phyloP scores from a whole-genome alignment of 2,888 invertebrate genomes.

The Caenorhabditis virilis region DNA sequence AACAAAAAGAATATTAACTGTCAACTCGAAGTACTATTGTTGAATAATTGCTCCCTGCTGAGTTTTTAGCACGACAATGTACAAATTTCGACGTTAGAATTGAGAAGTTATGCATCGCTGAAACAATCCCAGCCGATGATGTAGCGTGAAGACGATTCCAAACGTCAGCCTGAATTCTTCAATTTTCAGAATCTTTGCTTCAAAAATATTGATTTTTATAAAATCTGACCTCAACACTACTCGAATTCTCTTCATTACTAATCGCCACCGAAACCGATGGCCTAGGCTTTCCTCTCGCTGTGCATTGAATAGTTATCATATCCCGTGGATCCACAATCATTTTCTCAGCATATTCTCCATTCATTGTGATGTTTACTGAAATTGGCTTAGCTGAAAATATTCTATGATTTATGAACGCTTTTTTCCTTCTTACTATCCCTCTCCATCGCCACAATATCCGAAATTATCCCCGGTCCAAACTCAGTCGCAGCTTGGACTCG shows the following conservation, averaged over 20 bases:
- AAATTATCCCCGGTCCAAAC: conserved; percentile 52
- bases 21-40: conserved; percentile 39
- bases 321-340: conserved; percentile 29
- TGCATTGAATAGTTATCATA: conserved; percentile 29
- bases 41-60: conserved; percentile 40
- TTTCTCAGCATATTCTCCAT: conserved; percentile 8
- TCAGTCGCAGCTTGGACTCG: conserved; percentile 48
- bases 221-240: conserved; percentile 19
- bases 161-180: conserved; percentile 37
- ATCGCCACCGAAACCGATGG: conserved; percentile 38
- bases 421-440: conserved; percentile 39
- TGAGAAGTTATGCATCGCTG: conserved; percentile 27
- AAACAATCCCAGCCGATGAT: conserved; percentile 21
- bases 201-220: neutral
- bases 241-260: conserved; percentile 27
- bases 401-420: no score
- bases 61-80: conserved; percentile 46
- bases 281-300: conserved; percentile 41
- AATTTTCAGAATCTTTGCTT: neutral
- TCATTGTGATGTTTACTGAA: conserved; percentile 11
- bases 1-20: conserved; percentile 23
- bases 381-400: conserved; percentile 26
- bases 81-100: conserved; percentile 38
- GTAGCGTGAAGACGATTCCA: conserved; percentile 38
- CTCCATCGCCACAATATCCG: conserved; percentile 47